Evolutionary conservation across 2,888 invertebrate species (phyloP).

Genomic region (Litoditis marina): DNA sequence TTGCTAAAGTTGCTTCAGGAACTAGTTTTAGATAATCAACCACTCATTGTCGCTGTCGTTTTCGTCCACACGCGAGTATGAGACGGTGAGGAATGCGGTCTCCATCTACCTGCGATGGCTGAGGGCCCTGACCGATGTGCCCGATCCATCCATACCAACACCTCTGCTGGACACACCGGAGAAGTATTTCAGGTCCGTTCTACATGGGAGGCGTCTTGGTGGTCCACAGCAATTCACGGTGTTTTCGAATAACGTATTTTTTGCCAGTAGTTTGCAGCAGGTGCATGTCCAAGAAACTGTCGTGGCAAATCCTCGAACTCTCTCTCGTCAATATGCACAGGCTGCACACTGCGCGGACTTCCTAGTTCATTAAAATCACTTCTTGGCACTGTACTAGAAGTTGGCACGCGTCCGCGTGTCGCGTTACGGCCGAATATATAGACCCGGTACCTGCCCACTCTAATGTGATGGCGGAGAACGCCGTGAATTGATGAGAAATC

Average conservation of each 20-base stretch:
- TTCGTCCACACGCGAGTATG: conserved; percentile 43
- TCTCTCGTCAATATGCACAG: conserved; percentile 31
- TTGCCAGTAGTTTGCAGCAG: background rate
- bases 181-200: conserved; percentile 38
- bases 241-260: too few relatives aligned
- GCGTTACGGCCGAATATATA: too few relatives aligned
- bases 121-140: conserved; percentile 37
- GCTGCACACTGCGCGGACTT: too few relatives aligned
- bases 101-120: conserved; percentile 45
- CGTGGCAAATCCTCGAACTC: background rate
- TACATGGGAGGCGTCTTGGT: background rate
- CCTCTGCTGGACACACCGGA: conserved; percentile 46
- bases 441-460: too few relatives aligned
- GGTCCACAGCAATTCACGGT: too few relatives aligned
- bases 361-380: too few relatives aligned
- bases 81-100: conserved; percentile 45
- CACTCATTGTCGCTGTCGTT: conserved; percentile 53
- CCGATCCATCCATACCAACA: conserved; percentile 39
- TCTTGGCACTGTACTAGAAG: too few relatives aligned
- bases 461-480: too few relatives aligned
- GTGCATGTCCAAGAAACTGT: too few relatives aligned
- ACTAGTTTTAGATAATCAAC: conserved; percentile 52
- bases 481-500: too few relatives aligned
- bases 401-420: too few relatives aligned
- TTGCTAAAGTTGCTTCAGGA: too few relatives aligned